Percentiles rank a stretch among this genome's conserved stretches.
These are phyloP conservation scores for Parazoanthus atlanticus DNA, from an alignment of 92 coral and sea anemone species.

Conservation along the genomic window DNA sequence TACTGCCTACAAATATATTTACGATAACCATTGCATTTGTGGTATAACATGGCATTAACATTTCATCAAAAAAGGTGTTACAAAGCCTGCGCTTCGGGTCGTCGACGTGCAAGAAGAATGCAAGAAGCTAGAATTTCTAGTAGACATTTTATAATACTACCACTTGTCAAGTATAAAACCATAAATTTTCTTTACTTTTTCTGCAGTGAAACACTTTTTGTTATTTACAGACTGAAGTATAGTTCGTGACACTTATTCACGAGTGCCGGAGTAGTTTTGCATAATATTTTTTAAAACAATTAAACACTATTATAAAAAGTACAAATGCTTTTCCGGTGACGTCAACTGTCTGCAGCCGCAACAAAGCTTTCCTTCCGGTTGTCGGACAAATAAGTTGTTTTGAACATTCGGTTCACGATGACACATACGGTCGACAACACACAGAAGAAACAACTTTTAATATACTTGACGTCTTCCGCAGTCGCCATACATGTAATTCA, in stretches of 20 bases:
- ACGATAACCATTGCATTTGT: conserved; percentile 9
- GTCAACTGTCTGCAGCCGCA: neutral
- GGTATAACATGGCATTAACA: conserved; percentile 1
- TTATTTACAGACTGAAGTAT: too few species aligned
- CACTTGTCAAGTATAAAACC: too few species aligned
- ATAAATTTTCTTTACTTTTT: too few species aligned
- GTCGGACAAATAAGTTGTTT: neutral
- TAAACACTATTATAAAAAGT: neutral
- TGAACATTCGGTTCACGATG: too few species aligned
- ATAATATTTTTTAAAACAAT: too few species aligned
- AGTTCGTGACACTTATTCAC: neutral
- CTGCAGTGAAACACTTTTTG: too few species aligned
- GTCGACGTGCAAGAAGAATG: neutral
- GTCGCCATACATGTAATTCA: too few species aligned
- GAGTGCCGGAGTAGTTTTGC: neutral
- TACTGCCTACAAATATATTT: neutral
- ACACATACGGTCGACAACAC: neutral
- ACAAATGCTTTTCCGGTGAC: neutral
- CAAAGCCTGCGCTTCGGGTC: neutral
- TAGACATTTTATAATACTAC: too few species aligned
- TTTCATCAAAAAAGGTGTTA: neutral
- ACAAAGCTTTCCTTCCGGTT: neutral
- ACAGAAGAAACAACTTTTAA: neutral
- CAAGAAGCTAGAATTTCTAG: neutral
- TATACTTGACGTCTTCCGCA: too few species aligned